Conservation (phyloP, 2,888 invertebrate genomes). For the Sclerodermus sp. region DNA sequence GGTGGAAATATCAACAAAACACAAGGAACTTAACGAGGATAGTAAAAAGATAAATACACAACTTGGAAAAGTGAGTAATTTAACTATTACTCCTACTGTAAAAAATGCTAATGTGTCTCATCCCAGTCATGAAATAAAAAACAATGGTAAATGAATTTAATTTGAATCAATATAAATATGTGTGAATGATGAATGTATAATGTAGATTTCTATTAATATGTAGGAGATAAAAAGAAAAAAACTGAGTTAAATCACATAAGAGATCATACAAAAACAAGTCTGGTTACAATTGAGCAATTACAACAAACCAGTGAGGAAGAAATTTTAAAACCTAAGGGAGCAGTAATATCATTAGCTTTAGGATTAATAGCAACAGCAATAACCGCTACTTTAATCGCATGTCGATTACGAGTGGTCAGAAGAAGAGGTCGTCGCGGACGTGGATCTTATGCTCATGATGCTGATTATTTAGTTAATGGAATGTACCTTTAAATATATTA, state of each 20-base stretch:
- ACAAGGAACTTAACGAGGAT: too few species aligned
- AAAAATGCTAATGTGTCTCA: too few species aligned
- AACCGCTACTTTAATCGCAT: slow-evolving; percentile 79
- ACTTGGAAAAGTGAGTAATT: slow-evolving; percentile 4
- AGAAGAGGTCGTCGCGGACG: slow-evolving; percentile 77
- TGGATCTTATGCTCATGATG: slow-evolving; percentile 85
- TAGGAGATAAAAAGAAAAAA: too few species aligned
- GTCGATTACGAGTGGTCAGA: slow-evolving; percentile 79
- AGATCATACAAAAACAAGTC: slow-evolving; percentile 19
- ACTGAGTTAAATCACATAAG: slow-evolving; percentile 20
- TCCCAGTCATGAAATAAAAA: too few species aligned
- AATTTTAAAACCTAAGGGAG: slow-evolving; percentile 70
- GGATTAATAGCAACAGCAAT: slow-evolving; percentile 80
- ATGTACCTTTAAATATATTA: slow-evolving; percentile 81
- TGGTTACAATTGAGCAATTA: slow-evolving; percentile 41
- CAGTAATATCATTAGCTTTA: slow-evolving; percentile 76
- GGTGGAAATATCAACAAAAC: too few species aligned
- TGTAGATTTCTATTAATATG: too few species aligned
- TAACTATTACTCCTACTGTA: too few species aligned
- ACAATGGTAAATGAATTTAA: neutral
- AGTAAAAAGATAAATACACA: too few species aligned
- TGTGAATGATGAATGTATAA: too few species aligned
- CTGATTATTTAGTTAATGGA: slow-evolving; percentile 95
- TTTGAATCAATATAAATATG: neutral
- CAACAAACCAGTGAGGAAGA: slow-evolving; percentile 38